Conservation (phyloP, 2,797 vertebrate species). For the Chiloscyllium punctatum region DNA sequence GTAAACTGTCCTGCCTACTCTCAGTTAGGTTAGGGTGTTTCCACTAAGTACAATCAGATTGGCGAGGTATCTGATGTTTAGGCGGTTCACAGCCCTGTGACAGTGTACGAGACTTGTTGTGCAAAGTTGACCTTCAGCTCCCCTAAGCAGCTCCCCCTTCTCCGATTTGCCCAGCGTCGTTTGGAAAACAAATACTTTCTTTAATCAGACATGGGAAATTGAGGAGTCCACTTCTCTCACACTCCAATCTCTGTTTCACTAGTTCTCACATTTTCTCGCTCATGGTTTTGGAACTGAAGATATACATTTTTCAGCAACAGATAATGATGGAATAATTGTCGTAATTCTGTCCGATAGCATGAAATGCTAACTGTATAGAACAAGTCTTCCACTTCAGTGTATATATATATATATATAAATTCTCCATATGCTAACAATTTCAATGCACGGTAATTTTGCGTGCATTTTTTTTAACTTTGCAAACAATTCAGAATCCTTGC, state of each 20-base stretch:
- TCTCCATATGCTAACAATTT: background rate
- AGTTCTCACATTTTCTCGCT: background rate
- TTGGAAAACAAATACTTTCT: slow-evolving; percentile 28
- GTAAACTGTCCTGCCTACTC: background rate
- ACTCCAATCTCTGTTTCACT: background rate
- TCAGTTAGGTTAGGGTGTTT: background rate
- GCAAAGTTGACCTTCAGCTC: slow-evolving; percentile 31
- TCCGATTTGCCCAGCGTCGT: background rate
- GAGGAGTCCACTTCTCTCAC: slow-evolving; percentile 3
- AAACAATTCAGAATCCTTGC: background rate
- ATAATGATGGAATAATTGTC: background rate
- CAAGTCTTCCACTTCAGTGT: too few species aligned
- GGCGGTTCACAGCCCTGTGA: background rate
- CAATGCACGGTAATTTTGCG: background rate
- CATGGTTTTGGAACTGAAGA: background rate
- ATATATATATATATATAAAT: background rate
- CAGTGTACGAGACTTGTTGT: slow-evolving; percentile 24
- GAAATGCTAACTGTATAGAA: background rate
- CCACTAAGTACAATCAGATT: background rate
- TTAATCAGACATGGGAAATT: slow-evolving; percentile 29
- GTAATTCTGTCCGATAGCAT: background rate
- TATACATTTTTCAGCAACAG: background rate
- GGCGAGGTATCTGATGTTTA: slow-evolving; percentile 14
- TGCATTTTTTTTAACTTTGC: background rate
- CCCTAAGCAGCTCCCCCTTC: background rate